Base-by-base conservation (phyloP, 2,113 vertebrate species). In the Spilogale gracilis region DNA sequence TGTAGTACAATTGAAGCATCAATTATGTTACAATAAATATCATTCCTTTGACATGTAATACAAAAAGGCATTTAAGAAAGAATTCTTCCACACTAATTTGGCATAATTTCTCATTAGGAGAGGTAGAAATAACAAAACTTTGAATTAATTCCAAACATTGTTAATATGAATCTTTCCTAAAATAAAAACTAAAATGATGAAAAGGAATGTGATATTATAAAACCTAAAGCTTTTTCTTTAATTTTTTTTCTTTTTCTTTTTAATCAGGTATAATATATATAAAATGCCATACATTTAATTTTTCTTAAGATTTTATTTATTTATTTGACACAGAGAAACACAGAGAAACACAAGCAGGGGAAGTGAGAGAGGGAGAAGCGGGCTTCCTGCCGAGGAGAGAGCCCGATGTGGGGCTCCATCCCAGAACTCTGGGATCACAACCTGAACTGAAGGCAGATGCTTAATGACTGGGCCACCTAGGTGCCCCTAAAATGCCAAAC, bases 81-180 rank as follows among this genome's bases (percentile, higher is more conserved):
- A 85, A 83, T 79, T 90, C 95, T 95, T 95, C 50, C 27, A 74
- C 60, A 69, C 9, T 67, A 79, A 95, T 91, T 89, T 86, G 84
- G 32, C 10, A 80, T 11, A 81, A 43, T 85, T 96, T 97, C 71
- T 90, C 89, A 79, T 91, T 89, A 76, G 6, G 54, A 65, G 45
- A 95, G 63, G 23, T 38, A 96, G 67, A 90, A 84, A 87, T 65
- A 54, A 56, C 45, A 84, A 93, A 85, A 67, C 2, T 85, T 90
- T 48, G 23, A 12, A 78, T 89, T 95, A 82, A 81, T 82, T 89
- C 90, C 30, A 76, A 65, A 18, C 65, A 92, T 9, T 76, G 45
- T 81, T 74, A 84, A 97, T 67, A 84, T 61, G 38, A 95, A 79
- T 63, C 52, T 84, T 95, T 88, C 58, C 61, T 73, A 86, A 73